Percentiles rank a stretch among this genome's conserved stretches.
Conservation (phyloP, 2,888 invertebrate genomes). For the Rhamnusium bicolor region DNA sequence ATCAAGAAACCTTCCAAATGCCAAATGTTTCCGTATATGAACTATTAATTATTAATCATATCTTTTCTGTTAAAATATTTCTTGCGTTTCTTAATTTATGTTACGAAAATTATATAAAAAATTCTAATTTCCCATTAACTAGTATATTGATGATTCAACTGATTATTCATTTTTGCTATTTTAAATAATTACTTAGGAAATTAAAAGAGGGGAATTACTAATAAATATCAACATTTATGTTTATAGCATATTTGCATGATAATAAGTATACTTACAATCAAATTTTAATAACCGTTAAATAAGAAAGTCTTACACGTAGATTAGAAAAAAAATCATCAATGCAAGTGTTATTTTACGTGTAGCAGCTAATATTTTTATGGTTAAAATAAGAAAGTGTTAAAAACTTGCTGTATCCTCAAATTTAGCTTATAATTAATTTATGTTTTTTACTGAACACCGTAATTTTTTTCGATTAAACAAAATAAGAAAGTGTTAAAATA, state of each 20-base stretch:
- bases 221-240: background rate
- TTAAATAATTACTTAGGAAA: background rate
- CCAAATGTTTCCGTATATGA: background rate
- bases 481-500: constrained; percentile 14
- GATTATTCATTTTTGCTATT: background rate
- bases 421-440: background rate
- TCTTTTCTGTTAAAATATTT: background rate
- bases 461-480: background rate
- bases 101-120: background rate
- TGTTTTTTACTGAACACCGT: background rate
- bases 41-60: background rate
- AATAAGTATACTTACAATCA: background rate
- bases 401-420: background rate
- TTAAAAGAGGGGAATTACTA: background rate
- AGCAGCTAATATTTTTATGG: too few species aligned
- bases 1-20: background rate
- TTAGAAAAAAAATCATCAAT: too few species aligned
- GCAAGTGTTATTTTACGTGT: too few species aligned
- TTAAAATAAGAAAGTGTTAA: background rate
- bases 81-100: background rate
- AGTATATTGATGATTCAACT: background rate
- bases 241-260: background rate
- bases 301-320: too few species aligned
- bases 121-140: background rate
- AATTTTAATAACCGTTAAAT: background rate